These are phyloP conservation scores for Gastrophryne carolinensis DNA, from an alignment of 2,797 vertebrate genomes.

Conservation along the genomic window DNA sequence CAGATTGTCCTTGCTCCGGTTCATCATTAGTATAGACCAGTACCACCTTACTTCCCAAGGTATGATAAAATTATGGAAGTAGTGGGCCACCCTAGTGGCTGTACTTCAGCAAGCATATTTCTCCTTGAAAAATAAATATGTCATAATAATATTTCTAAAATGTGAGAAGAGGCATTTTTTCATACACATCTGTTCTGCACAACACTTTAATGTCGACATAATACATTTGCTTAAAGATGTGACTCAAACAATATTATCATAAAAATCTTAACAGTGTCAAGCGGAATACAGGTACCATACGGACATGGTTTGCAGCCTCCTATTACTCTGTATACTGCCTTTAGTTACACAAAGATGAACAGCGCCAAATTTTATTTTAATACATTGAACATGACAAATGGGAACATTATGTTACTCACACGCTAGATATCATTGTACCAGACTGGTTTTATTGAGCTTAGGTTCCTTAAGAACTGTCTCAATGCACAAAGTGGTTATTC, in stretches of 20 bases:
- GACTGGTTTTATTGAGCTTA: background rate
- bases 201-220: conserved; percentile 32
- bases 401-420: background rate
- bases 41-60: background rate
- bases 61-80: background rate
- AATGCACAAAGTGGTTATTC: background rate
- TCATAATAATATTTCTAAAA: background rate
- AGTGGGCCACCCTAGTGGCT: background rate
- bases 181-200: conserved; percentile 12
- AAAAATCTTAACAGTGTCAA: conserved; percentile 29
- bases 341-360: conserved; percentile 6
- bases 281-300: background rate
- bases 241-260: conserved; percentile 14
- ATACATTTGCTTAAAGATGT: conserved; percentile 27
- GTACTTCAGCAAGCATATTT: background rate
- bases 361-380: background rate
- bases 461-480: background rate
- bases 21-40: too few species aligned
- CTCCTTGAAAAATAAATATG: background rate
- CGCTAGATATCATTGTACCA: background rate
- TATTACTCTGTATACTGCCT: conserved; percentile 9
- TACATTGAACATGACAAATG: conserved; percentile 9
- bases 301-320: conserved; percentile 8
- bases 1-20: too few species aligned
- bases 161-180: background rate